Conservation (phyloP, 2,888 invertebrate species). For the Xylophagus ater region DNA sequence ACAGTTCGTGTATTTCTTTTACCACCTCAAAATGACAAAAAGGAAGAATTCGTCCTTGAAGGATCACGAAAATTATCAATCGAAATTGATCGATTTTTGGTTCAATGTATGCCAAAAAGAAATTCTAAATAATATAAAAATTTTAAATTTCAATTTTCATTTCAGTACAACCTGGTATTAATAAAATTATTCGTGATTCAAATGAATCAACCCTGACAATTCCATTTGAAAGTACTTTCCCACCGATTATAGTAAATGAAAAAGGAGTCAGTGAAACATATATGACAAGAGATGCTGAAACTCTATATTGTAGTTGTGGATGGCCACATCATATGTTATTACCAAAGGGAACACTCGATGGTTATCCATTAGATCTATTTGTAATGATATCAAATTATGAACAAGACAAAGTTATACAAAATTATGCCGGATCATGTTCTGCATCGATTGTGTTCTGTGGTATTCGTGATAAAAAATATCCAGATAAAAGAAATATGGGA, state of each 20-base stretch:
- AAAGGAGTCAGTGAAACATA: slow-evolving; percentile 2
- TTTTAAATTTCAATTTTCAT: background rate
- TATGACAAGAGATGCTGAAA: background rate
- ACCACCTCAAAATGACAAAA: slow-evolving; percentile 57
- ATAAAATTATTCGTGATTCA: slow-evolving; percentile 46
- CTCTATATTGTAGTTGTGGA: slow-evolving; percentile 42
- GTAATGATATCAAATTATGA: slow-evolving; percentile 40
- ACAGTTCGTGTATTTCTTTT: slow-evolving; percentile 61
- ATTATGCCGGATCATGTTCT: slow-evolving; percentile 21
- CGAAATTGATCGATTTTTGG: slow-evolving; percentile 61
- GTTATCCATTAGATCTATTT: slow-evolving; percentile 38
- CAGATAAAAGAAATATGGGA: slow-evolving; percentile 39
- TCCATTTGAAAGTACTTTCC: slow-evolving; percentile 48
- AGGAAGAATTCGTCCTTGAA: slow-evolving; percentile 47
- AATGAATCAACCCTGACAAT: slow-evolving; percentile 49
- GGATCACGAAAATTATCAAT: slow-evolving; percentile 58
- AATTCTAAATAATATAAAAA: background rate
- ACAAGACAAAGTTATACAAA: slow-evolving; percentile 4
- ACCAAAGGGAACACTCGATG: slow-evolving; percentile 39
- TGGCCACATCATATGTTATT: slow-evolving; percentile 43
- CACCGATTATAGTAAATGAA: slow-evolving; percentile 40
- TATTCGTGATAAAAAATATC: slow-evolving; percentile 34
- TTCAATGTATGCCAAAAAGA: slow-evolving; percentile 41
- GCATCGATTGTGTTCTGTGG: slow-evolving; percentile 39
- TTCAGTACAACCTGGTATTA: slow-evolving; percentile 47